Percentiles rank a stretch among this genome's conserved stretches.
Conservation (phyloP, 35 echinoderm and acorn worm species). For the Acanthaster planci region DNA sequence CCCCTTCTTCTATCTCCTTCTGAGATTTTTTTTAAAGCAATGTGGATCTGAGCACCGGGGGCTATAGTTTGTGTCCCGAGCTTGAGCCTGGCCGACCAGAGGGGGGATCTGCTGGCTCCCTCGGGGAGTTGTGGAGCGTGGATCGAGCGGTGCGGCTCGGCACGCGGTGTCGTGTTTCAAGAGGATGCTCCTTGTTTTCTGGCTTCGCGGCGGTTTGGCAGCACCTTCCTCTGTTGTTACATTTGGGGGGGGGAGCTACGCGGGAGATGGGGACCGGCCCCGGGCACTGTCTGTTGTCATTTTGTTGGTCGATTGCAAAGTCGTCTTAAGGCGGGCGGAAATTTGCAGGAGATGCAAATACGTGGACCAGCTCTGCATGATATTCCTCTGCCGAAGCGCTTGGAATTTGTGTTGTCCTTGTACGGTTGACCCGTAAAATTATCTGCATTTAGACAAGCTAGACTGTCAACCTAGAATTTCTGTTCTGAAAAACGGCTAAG, state of each 20-base stretch:
- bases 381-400: no score
- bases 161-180: constrained; percentile 11
- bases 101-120: not conserved
- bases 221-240: constrained; percentile 14
- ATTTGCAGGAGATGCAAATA: not conserved
- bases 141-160: constrained; percentile 2
- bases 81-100: not conserved
- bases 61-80: constrained; percentile 20
- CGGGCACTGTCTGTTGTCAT: constrained; percentile 24
- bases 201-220: not conserved
- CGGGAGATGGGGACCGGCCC: not conserved
- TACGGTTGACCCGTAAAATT: no score
- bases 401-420: no score
- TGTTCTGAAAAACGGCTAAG: no score
- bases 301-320: constrained; percentile 28
- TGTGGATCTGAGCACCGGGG: not conserved
- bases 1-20: not conserved
- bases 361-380: not conserved
- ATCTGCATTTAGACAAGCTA: no score
- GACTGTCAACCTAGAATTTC: no score
- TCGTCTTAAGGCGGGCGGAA: constrained; percentile 16
- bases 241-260: not conserved
- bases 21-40: not conserved
- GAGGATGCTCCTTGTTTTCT: not conserved
- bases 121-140: not conserved